phyloP scores from a whole-genome alignment of 35 echinoderm and acorn worm species.

The Lytechinus variegatus region DNA sequence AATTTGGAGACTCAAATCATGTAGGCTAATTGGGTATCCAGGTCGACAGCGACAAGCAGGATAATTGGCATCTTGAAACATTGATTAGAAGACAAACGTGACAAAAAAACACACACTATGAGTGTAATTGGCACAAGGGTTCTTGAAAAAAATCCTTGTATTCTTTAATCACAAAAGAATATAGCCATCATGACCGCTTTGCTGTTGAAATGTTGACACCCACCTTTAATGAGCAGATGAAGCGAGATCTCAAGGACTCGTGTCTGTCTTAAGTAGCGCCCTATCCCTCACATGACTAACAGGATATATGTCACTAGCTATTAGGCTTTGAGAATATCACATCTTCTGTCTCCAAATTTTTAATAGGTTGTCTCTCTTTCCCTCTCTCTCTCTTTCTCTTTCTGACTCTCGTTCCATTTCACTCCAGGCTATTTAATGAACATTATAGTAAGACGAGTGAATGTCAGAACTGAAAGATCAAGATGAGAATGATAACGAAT shows the following conservation, averaged over 20 bases:
- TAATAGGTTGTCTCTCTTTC: not conserved
- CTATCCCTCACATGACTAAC: not conserved
- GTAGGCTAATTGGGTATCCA: too few relatives aligned
- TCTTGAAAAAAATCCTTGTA: too few relatives aligned
- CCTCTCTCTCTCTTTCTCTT: not conserved
- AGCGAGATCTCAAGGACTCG: not conserved
- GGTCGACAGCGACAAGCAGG: too few relatives aligned
- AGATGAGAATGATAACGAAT: too few relatives aligned
- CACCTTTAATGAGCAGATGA: constrained; percentile 9
- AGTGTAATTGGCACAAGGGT: too few relatives aligned
- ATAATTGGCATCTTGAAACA: too few relatives aligned
- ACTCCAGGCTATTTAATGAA: not conserved
- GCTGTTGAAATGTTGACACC: not conserved
- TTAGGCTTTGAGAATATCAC: not conserved
- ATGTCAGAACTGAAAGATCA: not conserved
- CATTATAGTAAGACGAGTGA: not conserved
- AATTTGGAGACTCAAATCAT: too few relatives aligned
- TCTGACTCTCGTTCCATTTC: not conserved
- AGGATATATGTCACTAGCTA: not conserved
- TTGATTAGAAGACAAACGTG: too few relatives aligned
- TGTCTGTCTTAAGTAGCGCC: not conserved
- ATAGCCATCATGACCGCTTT: not conserved
- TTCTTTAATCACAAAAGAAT: not conserved
- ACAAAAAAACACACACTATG: too few relatives aligned
- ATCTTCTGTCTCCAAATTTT: constrained; percentile 3